These are phyloP conservation scores for Atta colombica DNA, from an alignment of 1,140 invertebrate genomes.

Conservation along the genomic window DNA sequence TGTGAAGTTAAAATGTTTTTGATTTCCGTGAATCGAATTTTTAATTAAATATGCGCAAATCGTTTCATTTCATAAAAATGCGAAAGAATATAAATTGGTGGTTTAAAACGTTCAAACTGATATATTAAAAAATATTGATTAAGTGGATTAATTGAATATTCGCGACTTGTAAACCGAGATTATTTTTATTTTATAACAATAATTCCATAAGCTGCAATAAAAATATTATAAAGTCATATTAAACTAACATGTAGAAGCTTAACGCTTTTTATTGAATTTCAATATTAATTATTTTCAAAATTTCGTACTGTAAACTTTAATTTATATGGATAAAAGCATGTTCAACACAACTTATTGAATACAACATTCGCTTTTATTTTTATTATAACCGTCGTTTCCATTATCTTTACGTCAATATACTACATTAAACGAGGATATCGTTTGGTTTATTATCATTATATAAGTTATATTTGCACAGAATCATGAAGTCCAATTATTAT, in stretches of 20 bases:
- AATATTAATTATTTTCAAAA: slow-evolving; percentile 24
- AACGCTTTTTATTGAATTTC: background rate
- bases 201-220: background rate
- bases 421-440: slow-evolving; percentile 8
- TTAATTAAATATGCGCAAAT: slow-evolving; percentile 7
- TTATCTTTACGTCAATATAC: background rate
- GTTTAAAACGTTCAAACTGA: slow-evolving; percentile 3
- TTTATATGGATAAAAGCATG: background rate
- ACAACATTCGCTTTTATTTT: background rate
- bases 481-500: slow-evolving; percentile 75
- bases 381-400: background rate
- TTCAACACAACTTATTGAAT: background rate
- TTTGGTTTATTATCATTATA: slow-evolving; percentile 64
- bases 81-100: background rate
- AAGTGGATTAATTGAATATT: background rate
- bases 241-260: background rate
- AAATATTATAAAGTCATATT: background rate
- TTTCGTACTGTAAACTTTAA: background rate
- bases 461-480: slow-evolving; percentile 72
- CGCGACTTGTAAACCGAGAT: background rate
- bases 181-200: slow-evolving; percentile 21
- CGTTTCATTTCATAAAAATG: background rate
- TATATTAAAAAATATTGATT: slow-evolving; percentile 5
- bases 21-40: background rate
- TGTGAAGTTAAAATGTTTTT: background rate